Evolutionary conservation across 2,888 invertebrate genomes (phyloP).

Genomic region (Liopterus haemorrhoidalis): DNA sequence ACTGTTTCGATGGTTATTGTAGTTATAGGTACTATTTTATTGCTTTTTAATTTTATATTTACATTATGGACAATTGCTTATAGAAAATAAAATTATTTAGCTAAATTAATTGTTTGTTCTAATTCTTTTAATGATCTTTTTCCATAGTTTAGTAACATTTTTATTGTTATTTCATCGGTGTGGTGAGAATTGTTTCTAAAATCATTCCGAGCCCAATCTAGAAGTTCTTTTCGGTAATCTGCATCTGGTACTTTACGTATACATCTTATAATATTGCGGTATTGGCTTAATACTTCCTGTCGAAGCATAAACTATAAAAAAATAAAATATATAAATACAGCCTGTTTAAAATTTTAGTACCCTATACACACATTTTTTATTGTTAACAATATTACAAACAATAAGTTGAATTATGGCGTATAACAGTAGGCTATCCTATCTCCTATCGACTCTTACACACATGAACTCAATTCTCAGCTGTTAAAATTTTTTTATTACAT

Average conservation of each 20-base stretch:
- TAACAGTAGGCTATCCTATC: too few relatives aligned
- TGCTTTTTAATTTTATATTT: slow-evolving; percentile 59
- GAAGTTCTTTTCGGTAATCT: slow-evolving; percentile 57
- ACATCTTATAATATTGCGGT: slow-evolving; percentile 65
- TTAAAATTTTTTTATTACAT: too few relatives aligned
- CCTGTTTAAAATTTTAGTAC: too few relatives aligned
- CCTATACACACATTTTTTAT: too few relatives aligned
- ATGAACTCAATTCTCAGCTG: too few relatives aligned
- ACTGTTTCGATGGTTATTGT: slow-evolving; percentile 63
- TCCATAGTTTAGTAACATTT: slow-evolving; percentile 64
- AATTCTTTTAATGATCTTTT: slow-evolving; percentile 64
- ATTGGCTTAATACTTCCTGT: slow-evolving; percentile 70
- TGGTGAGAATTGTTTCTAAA: slow-evolving; percentile 66
- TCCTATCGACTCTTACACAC: too few relatives aligned
- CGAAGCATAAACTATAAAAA: slow-evolving; percentile 68
- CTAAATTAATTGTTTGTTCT: slow-evolving; percentile 56
- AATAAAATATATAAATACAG: too few relatives aligned
- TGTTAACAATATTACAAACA: too few relatives aligned
- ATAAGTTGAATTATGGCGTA: too few relatives aligned
- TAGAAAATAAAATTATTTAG: slow-evolving; percentile 43
- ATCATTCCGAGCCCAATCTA: slow-evolving; percentile 67
- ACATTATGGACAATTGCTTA: slow-evolving; percentile 44
- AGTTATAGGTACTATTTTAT: slow-evolving; percentile 65
- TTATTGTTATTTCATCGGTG: slow-evolving; percentile 67
- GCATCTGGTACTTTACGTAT: slow-evolving; percentile 61